Conservation (phyloP, 2,113 vertebrate genomes). For the Nematolebias whitei region DNA sequence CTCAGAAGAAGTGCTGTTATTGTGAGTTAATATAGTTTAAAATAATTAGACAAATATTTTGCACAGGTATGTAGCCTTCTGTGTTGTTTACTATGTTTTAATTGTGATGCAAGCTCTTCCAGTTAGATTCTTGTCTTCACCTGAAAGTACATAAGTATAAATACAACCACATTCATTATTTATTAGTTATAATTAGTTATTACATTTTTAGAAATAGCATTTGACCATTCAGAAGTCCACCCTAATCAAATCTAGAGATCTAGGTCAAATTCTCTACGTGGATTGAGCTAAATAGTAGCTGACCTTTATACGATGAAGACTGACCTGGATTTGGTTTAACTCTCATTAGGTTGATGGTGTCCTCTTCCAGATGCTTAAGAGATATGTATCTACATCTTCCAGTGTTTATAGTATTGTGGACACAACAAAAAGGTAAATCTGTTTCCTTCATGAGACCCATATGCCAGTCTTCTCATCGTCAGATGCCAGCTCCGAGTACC, state of each 20-base stretch:
- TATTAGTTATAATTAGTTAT: conserved; percentile 1
- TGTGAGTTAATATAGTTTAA: neutral
- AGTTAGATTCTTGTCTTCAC: neutral
- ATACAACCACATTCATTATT: too few species aligned
- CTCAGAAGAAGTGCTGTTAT: neutral
- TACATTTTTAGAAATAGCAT: conserved; percentile 3
- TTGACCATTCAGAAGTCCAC: conserved; percentile 16
- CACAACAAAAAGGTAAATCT: conserved; percentile 11
- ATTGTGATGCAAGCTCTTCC: neutral
- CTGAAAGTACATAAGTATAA: neutral
- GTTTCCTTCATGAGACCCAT: conserved; percentile 20
- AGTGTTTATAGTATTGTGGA: conserved; percentile 28
- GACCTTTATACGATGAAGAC: conserved; percentile 15
- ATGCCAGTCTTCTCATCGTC: conserved; percentile 36
- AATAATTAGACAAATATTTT: neutral
- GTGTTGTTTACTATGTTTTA: neutral
- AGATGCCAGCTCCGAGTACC: conserved; percentile 90
- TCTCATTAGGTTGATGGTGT: conserved; percentile 37
- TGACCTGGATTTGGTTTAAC: conserved; percentile 47
- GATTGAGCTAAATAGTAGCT: conserved; percentile 12
- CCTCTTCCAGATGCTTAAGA: conserved; percentile 13
- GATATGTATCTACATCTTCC: conserved; percentile 38
- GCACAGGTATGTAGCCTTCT: neutral
- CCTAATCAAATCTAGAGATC: conserved; percentile 46
- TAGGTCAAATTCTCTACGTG: conserved; percentile 52